A percentile compares a stretch with the other conserved stretches of the same genome.
Conservation (phyloP, 2,797 vertebrate genomes). For the Phylloscopus collybita region DNA sequence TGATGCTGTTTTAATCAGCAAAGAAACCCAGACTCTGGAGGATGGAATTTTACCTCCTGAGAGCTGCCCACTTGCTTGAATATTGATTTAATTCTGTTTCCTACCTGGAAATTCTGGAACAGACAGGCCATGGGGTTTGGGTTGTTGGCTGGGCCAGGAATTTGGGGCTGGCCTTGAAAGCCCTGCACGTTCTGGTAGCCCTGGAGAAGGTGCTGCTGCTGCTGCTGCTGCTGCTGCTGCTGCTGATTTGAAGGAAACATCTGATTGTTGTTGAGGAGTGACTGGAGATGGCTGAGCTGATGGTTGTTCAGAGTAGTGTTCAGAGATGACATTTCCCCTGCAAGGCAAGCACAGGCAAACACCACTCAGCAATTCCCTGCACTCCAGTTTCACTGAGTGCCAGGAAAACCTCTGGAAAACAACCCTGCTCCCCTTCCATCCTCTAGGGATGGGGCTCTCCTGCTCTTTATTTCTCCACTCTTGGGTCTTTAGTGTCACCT, state of each 20-base stretch:
- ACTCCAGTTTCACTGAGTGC: not conserved
- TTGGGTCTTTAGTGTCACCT: not conserved
- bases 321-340: slow-evolving; percentile 87
- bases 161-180: slow-evolving; percentile 86
- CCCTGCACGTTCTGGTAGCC: slow-evolving; percentile 83
- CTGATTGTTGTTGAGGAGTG: slow-evolving; percentile 83
- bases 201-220: slow-evolving; percentile 86
- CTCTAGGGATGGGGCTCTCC: not conserved
- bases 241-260: slow-evolving; percentile 84
- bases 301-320: slow-evolving; percentile 86
- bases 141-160: slow-evolving; percentile 83
- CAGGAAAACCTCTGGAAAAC: not conserved
- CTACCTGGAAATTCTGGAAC: slow-evolving; percentile 97
- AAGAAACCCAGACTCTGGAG: not conserved
- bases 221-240: slow-evolving; percentile 78
- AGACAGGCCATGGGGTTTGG: slow-evolving; percentile 90
- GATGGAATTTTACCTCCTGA: not conserved
- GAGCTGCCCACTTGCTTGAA: not conserved
- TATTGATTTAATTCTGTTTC: not conserved
- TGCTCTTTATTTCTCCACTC: not conserved
- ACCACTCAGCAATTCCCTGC: slow-evolving; percentile 40
- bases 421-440: not conserved
- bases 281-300: slow-evolving; percentile 86
- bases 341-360: slow-evolving; percentile 72
- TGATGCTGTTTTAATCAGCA: not conserved